Evolutionary conservation across 2,888 invertebrate species (phyloP).

Genomic region (Melanostoma mellinum): DNA sequence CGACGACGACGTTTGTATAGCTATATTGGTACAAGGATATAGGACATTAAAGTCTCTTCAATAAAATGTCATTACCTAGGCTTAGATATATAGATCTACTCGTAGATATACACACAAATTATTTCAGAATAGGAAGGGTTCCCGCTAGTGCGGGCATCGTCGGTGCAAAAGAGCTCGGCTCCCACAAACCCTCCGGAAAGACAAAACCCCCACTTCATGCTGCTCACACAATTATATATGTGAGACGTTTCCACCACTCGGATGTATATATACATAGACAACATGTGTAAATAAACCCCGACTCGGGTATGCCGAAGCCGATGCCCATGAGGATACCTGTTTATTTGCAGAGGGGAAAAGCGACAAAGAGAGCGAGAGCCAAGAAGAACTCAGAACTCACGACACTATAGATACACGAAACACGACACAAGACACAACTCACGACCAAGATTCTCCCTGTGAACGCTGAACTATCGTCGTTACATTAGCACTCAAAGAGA

Average conservation of each 20-base stretch:
- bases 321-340: slow-evolving; percentile 65
- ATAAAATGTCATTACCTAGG: slow-evolving; percentile 68
- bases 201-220: slow-evolving; percentile 63
- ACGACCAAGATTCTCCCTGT: slow-evolving; percentile 55
- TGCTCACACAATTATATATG: slow-evolving; percentile 56
- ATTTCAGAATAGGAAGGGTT: slow-evolving; percentile 50
- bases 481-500: slow-evolving; percentile 66
- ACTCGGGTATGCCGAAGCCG: slow-evolving; percentile 32
- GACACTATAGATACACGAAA: slow-evolving; percentile 14
- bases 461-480: slow-evolving; percentile 48
- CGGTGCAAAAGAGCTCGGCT: slow-evolving; percentile 31
- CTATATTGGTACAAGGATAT: slow-evolving; percentile 51
- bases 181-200: slow-evolving; percentile 54
- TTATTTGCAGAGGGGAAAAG: slow-evolving; percentile 59
- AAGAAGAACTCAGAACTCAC: slow-evolving; percentile 39
- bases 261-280: slow-evolving; percentile 69
- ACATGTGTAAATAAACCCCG: slow-evolving; percentile 72
- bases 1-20: slow-evolving; percentile 9
- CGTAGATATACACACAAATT: slow-evolving; percentile 13
- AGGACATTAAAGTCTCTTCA: slow-evolving; percentile 69
- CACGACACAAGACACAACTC: slow-evolving; percentile 34
- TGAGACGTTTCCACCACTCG: slow-evolving; percentile 61
- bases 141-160: slow-evolving; percentile 34
- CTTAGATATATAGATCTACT: slow-evolving; percentile 44
- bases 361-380: slow-evolving; percentile 59